Base-by-base conservation (phyloP, 2,113 vertebrate species). In the Caracal caracal region DNA sequence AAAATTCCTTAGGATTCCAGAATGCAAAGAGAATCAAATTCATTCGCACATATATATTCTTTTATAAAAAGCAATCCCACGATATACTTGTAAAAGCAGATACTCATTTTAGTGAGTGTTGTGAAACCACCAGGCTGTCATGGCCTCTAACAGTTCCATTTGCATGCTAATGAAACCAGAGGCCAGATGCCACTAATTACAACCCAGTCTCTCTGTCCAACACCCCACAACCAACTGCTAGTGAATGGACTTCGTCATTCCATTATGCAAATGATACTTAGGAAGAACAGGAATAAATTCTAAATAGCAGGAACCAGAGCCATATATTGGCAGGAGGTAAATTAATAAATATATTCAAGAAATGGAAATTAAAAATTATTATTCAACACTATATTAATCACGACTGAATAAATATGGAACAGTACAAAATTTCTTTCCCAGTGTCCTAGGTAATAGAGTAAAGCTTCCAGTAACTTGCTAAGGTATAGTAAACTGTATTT, bases 101-200 rank as follows among this genome's bases (percentile, higher is more conserved):
- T 71, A 83, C n/a, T 49, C 43, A 83, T 80, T 95, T 75, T 93
- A 92, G 81, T 63, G 78, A 63, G 65, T 97, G 63, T 82, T 94
- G 82, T 96, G 96, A 90, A 5, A 65, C 56, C 43, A 95, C 76
- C 93, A 75, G 87, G 49, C 47, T 97, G 99, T 98, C 98, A 98
- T 98, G 98, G 98, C 98, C 98, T 98, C 98, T 97, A 98, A 98
- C 98, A 99, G 98, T 99, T 99, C 98, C 98, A 99, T 99, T 99
- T 99, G 99, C 99, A 99, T 99, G 98, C 99, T 99, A 99, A 99
- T 99, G 99, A 99, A 99, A 98, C 98, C 99, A 99, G 99, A 99
- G 99, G 99, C 99, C 99, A 99, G 99, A 99, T 99, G 99, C 98
- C 99, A 99, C 99, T 99, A 99, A 99, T 99, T 99, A 99, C 98